These are phyloP conservation scores for Rhodeus uyekii DNA, from an alignment of 2,797 vertebrate genomes.

Conservation along the genomic window DNA sequence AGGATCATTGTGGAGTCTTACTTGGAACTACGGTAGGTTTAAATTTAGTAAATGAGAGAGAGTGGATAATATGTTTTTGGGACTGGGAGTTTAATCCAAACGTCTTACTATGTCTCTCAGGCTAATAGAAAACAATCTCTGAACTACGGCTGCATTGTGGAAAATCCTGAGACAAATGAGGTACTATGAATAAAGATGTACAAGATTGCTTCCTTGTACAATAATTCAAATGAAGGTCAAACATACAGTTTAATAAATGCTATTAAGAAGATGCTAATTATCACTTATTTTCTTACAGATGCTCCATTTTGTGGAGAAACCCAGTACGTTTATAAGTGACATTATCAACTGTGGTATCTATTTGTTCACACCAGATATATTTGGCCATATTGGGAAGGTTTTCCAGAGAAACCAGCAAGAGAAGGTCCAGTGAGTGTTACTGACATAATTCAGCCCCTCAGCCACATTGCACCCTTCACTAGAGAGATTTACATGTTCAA, in stretches of 20 bases:
- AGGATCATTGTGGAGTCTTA: constrained; percentile 86
- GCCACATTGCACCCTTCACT: not conserved
- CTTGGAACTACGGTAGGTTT: constrained; percentile 90
- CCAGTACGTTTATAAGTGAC: constrained; percentile 96
- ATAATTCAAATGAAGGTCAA: not conserved
- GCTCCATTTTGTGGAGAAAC: constrained; percentile 97
- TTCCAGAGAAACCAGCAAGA: constrained; percentile 89
- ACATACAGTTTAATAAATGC: not conserved
- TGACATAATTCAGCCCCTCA: not conserved
- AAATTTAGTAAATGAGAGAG: not conserved
- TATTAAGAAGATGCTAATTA: not conserved
- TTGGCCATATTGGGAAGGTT: constrained; percentile 88
- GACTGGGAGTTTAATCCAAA: not conserved
- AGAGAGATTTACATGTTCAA: not conserved
- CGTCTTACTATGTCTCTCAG: constrained; percentile 64
- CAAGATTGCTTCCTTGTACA: not conserved
- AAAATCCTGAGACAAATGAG: constrained; percentile 88
- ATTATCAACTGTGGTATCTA: constrained; percentile 99
- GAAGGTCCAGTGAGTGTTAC: constrained; percentile 74
- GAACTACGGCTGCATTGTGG: constrained; percentile 98
- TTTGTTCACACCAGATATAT: constrained; percentile 91
- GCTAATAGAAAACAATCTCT: constrained; percentile 95
- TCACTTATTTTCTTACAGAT: constrained; percentile 75
- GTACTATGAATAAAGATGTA: constrained; percentile 68
- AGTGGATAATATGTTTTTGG: not conserved